phyloP scores from a whole-genome alignment of 2,888 invertebrate genomes.

The Anoplius nigerrimus region DNA sequence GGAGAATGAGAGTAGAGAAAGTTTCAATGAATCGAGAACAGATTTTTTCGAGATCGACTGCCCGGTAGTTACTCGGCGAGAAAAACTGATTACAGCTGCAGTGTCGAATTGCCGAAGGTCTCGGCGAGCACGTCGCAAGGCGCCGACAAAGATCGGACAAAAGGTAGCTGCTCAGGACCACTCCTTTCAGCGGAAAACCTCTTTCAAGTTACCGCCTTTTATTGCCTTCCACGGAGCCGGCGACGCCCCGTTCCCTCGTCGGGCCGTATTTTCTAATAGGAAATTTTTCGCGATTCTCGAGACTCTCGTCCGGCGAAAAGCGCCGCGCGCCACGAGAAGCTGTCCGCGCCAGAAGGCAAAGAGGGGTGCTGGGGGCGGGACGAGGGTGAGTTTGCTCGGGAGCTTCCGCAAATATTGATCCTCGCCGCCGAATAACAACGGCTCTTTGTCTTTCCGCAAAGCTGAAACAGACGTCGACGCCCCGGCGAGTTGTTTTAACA shows the following conservation, averaged over 20 bases:
- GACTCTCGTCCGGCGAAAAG: conserved; percentile 26
- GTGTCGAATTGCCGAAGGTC: background rate
- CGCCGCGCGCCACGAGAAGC: conserved; percentile 16
- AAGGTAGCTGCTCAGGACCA: conserved; percentile 65
- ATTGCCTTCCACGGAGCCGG: conserved; percentile 49
- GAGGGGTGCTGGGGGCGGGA: too few species aligned
- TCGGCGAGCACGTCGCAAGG: conserved; percentile 10
- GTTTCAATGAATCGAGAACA: too few species aligned
- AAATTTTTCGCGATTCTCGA: conserved; percentile 34
- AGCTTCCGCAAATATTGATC: conserved; percentile 24
- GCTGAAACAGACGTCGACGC: background rate
- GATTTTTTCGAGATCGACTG: too few species aligned
- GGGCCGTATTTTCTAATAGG: conserved; percentile 10
- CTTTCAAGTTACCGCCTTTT: conserved; percentile 73
- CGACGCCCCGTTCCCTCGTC: conserved; percentile 32
- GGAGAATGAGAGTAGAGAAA: too few species aligned
- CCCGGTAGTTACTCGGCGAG: background rate
- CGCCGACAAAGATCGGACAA: conserved; percentile 67
- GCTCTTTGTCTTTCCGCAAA: background rate
- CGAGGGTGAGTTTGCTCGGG: conserved; percentile 7
- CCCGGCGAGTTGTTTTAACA: background rate
- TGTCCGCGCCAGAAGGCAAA: background rate
- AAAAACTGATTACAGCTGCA: conserved; percentile 1
- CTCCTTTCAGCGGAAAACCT: conserved; percentile 71
- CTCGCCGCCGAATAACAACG: conserved; percentile 8